Evolutionary conservation across 1,140 invertebrate genomes (phyloP).

Genomic region (Eupeodes corollae): DNA sequence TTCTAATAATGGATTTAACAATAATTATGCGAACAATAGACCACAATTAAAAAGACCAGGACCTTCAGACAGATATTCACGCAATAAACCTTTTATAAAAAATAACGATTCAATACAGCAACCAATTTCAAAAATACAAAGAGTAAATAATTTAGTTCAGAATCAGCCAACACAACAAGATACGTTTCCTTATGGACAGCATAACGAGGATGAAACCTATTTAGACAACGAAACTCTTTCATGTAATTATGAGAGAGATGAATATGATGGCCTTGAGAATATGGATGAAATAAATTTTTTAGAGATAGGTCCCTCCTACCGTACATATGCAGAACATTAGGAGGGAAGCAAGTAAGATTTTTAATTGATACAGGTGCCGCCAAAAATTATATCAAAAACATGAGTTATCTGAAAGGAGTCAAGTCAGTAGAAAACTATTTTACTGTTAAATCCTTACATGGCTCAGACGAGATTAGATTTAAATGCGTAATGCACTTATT

Average conservation of each 20-base stretch:
- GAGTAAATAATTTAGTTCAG: background rate
- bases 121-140: background rate
- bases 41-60: too few species aligned
- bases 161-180: background rate
- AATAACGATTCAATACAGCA: too few species aligned
- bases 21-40: too few species aligned
- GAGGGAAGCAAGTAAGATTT: background rate
- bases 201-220: background rate
- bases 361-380: conserved; percentile 1
- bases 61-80: too few species aligned
- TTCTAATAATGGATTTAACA: too few species aligned
- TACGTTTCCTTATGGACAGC: background rate
- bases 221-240: background rate
- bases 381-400: background rate
- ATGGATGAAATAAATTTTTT: conserved; percentile 1
- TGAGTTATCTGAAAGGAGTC: too few species aligned
- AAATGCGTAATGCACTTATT: background rate
- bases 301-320: background rate
- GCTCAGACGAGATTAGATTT: too few species aligned
- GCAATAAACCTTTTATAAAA: too few species aligned
- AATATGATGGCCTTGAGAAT: too few species aligned
- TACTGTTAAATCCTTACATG: too few species aligned
- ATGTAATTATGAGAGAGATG: background rate
- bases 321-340: background rate
- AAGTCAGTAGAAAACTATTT: too few species aligned